These are phyloP conservation scores for Raja brachyura DNA, from an alignment of 2,113 vertebrate genomes.

Conservation along the genomic window DNA sequence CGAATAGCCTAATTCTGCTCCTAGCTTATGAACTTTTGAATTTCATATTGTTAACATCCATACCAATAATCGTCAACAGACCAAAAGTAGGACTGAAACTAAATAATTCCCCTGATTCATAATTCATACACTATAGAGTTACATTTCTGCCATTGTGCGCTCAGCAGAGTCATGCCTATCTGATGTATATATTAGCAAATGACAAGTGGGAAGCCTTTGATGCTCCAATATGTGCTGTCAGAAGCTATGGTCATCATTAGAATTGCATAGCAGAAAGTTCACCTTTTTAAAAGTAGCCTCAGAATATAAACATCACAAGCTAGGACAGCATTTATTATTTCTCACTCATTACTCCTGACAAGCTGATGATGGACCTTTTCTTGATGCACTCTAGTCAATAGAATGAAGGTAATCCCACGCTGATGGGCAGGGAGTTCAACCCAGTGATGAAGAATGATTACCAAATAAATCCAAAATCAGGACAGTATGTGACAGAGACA, in stretches of 20 bases:
- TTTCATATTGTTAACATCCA: background rate
- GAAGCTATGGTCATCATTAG: background rate
- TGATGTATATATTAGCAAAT: background rate
- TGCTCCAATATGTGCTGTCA: slow-evolving; percentile 7
- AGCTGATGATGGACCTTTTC: background rate
- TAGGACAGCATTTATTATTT: background rate
- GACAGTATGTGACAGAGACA: background rate
- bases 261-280: background rate
- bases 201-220: background rate
- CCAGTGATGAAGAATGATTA: background rate
- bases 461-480: background rate
- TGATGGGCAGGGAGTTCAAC: background rate
- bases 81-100: background rate
- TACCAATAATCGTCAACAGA: background rate
- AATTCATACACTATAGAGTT: background rate
- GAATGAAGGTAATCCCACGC: background rate
- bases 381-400: background rate
- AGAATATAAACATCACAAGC: background rate
- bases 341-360: background rate
- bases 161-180: background rate
- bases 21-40: background rate
- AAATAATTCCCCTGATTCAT: background rate
- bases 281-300: background rate
- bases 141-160: background rate
- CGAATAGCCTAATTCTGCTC: too few species aligned